Base-by-base conservation (phyloP, 2,888 invertebrate species). In the Scaptomyza flava region DNA sequence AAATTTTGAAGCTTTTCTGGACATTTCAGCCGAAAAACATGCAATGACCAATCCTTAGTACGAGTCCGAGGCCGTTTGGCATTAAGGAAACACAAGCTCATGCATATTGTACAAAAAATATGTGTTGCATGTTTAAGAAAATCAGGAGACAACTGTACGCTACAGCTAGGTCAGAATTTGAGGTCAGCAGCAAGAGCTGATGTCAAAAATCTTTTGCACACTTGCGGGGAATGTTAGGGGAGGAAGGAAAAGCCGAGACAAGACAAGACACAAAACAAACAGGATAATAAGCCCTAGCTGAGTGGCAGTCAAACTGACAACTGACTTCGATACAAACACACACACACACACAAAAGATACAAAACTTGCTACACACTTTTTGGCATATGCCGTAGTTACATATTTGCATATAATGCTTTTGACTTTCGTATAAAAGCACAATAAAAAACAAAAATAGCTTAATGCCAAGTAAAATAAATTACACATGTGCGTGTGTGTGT, bases 401-500 rank as follows among this genome's bases (percentile, higher is more conserved):
- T 68, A 87, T 82, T 87, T 87, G 86, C 87, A 85, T 87, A 81
- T 53, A 79, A 74, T 69, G 69, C 87, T 72, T 81, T 79, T 85
- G 87, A 82, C 86, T 87, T 85, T 85, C 69, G 71, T 68, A 63
- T 67, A 38, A 38, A 14, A 38, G 38, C 38, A 38, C 38, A 68
- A 68, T 54, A 72, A 68, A 68, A 78, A 51, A 51, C 1, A 51
- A 81, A 82, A 79, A 71, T 73, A 85, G 23, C 23, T 23, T 4
- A 71, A 87, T 81, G 77, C 51, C 87, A 84, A 79, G 84, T 84
- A 87, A 85, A 81, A 87, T 87, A 87, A 87, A 81, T 81, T 66
- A 72, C 68, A 62, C 66, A 57, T 36, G 58, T 50, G 46, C 52
- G 61, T 65, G 33, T 20, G 42, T 41, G 52, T 42, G 38, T 38